Conservation (phyloP, 2,113 vertebrate species). For the Indicator maculatus region DNA sequence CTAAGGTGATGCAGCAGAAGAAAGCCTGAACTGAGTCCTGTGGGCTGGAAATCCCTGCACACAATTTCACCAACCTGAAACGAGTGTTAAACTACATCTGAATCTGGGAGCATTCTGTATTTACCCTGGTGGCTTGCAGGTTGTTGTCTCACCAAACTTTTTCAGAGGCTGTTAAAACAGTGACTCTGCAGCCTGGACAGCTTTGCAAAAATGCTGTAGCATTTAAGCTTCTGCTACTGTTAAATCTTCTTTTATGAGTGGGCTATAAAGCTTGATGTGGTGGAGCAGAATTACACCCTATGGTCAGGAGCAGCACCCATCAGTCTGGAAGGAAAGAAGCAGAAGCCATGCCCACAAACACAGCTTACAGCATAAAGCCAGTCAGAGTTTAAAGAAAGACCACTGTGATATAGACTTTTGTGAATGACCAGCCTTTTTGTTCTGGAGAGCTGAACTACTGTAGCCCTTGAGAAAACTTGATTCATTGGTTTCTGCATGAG, state of each 20-base stretch:
- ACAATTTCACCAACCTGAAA: not conserved
- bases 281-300: not conserved
- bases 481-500: not conserved
- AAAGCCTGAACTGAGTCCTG: not conserved
- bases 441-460: not conserved
- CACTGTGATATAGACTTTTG: not conserved
- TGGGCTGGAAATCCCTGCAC: not conserved
- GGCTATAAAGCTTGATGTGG: not conserved
- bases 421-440: not conserved
- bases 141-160: not conserved
- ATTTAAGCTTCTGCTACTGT: not conserved
- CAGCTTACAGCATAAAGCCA: not conserved
- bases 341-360: not conserved
- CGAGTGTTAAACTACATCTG: not conserved
- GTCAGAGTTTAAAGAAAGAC: not conserved
- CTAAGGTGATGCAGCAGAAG: not conserved
- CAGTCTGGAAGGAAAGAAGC: not conserved
- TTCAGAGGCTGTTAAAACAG: not conserved
- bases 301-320: not conserved
- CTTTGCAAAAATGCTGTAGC: not conserved
- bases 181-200: not conserved
- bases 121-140: not conserved
- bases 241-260: not conserved
- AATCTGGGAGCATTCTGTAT: not conserved
- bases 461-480: not conserved